A percentile compares a stretch with the other conserved stretches of the same genome.
Evolutionary conservation across 1,140 invertebrate genomes (phyloP).

Genomic region (Choristoneura fumiferana): DNA sequence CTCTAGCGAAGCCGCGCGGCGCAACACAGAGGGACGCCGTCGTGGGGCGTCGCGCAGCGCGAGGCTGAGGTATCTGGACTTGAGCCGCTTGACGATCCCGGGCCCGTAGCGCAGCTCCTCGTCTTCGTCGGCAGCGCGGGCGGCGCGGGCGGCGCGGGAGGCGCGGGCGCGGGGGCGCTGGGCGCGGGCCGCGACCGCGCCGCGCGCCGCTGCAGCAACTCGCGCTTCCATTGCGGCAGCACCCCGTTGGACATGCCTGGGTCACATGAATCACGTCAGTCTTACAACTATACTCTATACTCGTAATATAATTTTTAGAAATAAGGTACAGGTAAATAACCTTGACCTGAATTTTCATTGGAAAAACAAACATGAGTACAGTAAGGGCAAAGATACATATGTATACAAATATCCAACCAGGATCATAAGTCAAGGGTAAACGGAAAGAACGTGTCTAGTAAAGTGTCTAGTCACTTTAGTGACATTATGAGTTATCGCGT

Average conservation of each 20-base stretch:
- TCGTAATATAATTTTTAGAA: no score
- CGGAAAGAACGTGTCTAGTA: no score
- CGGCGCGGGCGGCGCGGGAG: no score
- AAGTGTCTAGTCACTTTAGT: no score
- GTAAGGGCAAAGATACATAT: no score
- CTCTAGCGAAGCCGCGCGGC: constrained; percentile 90
- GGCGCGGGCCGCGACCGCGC: constrained; percentile 42
- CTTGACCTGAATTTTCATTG: no score
- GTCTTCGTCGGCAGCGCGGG: constrained; percentile 61
- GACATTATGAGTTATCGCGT: no score
- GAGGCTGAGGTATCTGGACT: constrained; percentile 90
- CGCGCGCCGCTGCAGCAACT: constrained; percentile 83
- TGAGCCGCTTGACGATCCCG: constrained; percentile 92
- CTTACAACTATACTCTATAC: no score
- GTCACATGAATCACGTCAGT: background rate
- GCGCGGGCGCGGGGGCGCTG: constrained; percentile 33
- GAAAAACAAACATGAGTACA: no score
- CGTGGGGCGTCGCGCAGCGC: constrained; percentile 84
- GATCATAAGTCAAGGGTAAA: no score
- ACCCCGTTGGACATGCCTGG: constrained; percentile 65
- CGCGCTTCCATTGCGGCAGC: constrained; percentile 86
- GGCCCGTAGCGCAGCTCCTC: constrained; percentile 94
- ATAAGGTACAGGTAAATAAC: no score
- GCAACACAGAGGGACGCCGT: constrained; percentile 83
- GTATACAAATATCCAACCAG: no score